These are phyloP conservation scores for Stenodera caucasica DNA, from an alignment of 2,888 invertebrate genomes.

Conservation along the genomic window DNA sequence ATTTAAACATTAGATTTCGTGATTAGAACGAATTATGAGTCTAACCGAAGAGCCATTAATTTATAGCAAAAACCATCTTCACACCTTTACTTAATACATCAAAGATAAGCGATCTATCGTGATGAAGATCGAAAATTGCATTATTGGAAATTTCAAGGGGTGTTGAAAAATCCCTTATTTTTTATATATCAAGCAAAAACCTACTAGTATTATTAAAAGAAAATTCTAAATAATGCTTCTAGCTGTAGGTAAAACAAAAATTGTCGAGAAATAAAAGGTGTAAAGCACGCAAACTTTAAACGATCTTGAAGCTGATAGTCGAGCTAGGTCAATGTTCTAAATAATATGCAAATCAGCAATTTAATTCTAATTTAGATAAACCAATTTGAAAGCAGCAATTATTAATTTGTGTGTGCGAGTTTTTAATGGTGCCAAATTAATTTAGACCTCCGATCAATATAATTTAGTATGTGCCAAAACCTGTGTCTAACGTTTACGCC, in stretches of 20 bases:
- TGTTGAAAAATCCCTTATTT: constrained; percentile 7
- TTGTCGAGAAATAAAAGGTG: neutral
- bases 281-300: constrained; percentile 1
- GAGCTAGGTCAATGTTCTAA: neutral
- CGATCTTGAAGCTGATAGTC: neutral
- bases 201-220: neutral
- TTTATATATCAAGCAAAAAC: no score
- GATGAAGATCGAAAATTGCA: constrained; percentile 19
- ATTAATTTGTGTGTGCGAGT: neutral
- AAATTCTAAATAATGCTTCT: neutral
- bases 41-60: constrained; percentile 15
- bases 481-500: neutral
- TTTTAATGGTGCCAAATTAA: no score
- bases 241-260: neutral
- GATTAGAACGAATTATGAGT: constrained; percentile 12
- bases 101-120: constrained; percentile 35
- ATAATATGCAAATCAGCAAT: neutral
- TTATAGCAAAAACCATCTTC: constrained; percentile 17
- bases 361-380: neutral
- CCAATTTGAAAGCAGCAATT: neutral
- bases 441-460: neutral
- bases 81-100: constrained; percentile 35
- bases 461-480: neutral
- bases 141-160: neutral
- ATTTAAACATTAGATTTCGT: constrained; percentile 30